A percentile compares a stretch with the other conserved stretches of the same genome.
phyloP scores from a whole-genome alignment of 2,888 invertebrate genomes.

The Phortica magna region DNA sequence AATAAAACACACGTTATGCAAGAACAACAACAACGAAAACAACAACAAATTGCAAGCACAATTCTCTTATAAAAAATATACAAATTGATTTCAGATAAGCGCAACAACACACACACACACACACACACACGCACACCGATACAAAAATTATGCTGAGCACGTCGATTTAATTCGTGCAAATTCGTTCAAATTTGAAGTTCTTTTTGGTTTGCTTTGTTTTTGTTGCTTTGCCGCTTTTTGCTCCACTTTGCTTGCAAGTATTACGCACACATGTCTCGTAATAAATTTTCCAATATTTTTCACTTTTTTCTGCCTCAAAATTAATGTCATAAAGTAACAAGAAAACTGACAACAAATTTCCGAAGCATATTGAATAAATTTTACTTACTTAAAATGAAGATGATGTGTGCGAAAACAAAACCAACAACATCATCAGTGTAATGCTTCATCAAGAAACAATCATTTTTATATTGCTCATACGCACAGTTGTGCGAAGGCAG shows the following conservation, averaged over 20 bases:
- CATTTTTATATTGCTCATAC: conserved; percentile 20
- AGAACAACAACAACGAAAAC: background rate
- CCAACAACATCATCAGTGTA: background rate
- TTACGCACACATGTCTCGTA: background rate
- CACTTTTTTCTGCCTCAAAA: background rate
- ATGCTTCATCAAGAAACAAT: background rate
- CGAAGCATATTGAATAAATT: conserved; percentile 18
- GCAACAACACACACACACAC: background rate
- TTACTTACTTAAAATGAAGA: conserved; percentile 16
- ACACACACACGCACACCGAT: background rate
- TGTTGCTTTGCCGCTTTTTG: background rate
- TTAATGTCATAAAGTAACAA: background rate
- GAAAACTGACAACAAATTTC: background rate
- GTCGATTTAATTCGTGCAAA: conserved; percentile 19
- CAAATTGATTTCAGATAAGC: background rate
- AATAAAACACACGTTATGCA: background rate
- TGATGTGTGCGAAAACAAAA: background rate
- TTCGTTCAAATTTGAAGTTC: background rate
- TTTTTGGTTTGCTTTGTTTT: background rate
- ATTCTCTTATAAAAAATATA: background rate
- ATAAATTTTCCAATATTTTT: conserved; percentile 19
- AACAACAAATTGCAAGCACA: background rate
- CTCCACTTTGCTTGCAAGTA: background rate
- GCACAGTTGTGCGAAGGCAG: background rate
- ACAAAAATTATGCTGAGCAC: conserved; percentile 23